Evolutionary conservation across 1,140 invertebrate species (phyloP).

Genomic region (Macrobrachium rosenbergii): DNA sequence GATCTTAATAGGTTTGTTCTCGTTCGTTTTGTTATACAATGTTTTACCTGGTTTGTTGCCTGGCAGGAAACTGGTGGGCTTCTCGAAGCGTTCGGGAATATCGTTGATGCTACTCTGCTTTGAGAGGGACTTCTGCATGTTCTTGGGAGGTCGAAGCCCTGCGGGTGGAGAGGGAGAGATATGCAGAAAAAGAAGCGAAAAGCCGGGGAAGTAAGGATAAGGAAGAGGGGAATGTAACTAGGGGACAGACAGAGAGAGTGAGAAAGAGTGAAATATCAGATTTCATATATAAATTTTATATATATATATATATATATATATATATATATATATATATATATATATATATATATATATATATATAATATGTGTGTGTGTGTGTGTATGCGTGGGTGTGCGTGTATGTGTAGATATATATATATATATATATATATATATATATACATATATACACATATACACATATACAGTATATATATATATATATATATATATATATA

Average conservation of each 20-base stretch:
- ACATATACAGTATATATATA: constrained; percentile 4
- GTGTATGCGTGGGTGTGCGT: too few species aligned
- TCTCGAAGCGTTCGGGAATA: constrained; percentile 49
- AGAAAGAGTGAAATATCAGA: background rate
- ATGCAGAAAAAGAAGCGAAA: too few species aligned
- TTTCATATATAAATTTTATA: background rate
- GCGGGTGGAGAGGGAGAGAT: constrained; percentile 26
- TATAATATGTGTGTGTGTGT: too few species aligned
- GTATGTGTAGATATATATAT: background rate
- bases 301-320: background rate
- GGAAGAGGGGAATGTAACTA: background rate
- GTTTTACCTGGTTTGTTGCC: constrained; percentile 36
- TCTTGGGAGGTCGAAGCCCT: constrained; percentile 32
- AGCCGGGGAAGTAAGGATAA: background rate
- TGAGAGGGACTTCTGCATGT: constrained; percentile 35
- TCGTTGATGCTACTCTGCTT: constrained; percentile 45
- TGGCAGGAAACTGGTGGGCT: constrained; percentile 44
- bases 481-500: constrained; percentile 24
- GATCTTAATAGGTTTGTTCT: background rate
- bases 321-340: constrained; percentile 6
- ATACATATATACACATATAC: background rate
- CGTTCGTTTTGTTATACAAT: background rate
- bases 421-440: constrained; percentile 3
- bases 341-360: constrained; percentile 8
- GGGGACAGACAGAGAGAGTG: background rate